Conservation (phyloP, 2,797 vertebrate genomes). For the Vultur gryphus region DNA sequence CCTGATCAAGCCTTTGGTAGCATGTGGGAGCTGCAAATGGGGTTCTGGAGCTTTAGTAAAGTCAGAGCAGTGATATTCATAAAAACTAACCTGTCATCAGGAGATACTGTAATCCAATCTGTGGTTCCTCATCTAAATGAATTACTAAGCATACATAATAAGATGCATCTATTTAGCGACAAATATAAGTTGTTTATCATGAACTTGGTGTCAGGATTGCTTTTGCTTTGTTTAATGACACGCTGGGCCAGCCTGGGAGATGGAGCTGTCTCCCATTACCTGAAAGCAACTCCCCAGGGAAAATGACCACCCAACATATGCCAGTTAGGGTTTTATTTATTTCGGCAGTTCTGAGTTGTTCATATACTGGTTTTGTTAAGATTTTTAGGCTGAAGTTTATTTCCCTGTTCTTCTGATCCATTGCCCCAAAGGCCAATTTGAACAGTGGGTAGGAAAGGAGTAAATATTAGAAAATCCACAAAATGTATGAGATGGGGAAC, state of each 20-base stretch:
- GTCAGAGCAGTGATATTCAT: neutral
- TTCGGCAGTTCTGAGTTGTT: neutral
- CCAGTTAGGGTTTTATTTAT: neutral
- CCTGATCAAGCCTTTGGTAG: neutral
- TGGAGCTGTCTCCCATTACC: neutral
- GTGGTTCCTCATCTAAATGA: neutral
- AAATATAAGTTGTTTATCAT: neutral
- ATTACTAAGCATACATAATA: neutral
- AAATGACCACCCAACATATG: neutral
- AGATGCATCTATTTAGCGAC: neutral
- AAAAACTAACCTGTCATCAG: neutral
- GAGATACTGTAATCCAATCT: neutral
- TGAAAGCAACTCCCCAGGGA: neutral
- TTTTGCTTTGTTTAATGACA: neutral
- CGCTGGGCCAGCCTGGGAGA: neutral
- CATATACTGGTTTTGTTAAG: neutral
- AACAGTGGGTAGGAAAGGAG: neutral
- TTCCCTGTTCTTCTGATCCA: neutral
- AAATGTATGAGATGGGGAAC: neutral
- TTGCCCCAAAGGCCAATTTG: neutral
- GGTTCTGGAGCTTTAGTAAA: neutral
- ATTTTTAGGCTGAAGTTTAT: neutral
- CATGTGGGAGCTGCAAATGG: neutral
- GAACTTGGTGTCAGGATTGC: neutral
- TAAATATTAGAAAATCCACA: neutral